Percentiles rank a stretch among this genome's conserved stretches.
Evolutionary conservation across 2,113 vertebrate species (phyloP).

Genomic region (Paraplagusia blochii): DNA sequence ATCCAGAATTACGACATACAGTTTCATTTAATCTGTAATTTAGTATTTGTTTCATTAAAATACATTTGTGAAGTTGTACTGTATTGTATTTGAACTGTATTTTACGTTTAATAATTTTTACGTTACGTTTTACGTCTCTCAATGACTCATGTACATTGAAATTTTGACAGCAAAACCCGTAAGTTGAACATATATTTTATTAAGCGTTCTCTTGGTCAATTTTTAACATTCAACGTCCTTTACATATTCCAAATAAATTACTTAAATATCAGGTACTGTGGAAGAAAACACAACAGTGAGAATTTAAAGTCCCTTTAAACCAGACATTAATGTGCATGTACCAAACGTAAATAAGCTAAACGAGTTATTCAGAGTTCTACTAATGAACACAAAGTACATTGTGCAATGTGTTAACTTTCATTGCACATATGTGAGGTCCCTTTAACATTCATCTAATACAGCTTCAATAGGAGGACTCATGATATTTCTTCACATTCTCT

Average conservation of each 20-base stretch:
- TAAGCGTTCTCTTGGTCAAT: slow-evolving; percentile 28
- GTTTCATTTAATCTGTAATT: too few species aligned
- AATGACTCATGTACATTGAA: too few species aligned
- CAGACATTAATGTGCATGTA: slow-evolving; percentile 34
- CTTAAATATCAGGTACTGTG: slow-evolving; percentile 32
- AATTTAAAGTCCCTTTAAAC: slow-evolving; percentile 59
- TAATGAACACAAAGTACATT: slow-evolving; percentile 39
- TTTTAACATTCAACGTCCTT: slow-evolving; percentile 42
- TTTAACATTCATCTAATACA: slow-evolving; percentile 6
- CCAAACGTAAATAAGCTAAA: slow-evolving; percentile 4
- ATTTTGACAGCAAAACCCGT: not conserved
- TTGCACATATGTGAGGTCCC: slow-evolving; percentile 12
- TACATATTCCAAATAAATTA: slow-evolving; percentile 54
- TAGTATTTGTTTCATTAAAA: too few species aligned
- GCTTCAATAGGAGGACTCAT: not conserved
- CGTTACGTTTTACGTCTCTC: too few species aligned
- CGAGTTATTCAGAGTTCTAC: slow-evolving; percentile 3
- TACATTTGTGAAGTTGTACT: too few species aligned
- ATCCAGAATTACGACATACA: too few species aligned
- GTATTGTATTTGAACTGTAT: too few species aligned
- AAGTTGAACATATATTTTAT: slow-evolving; percentile 43
- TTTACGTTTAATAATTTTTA: too few species aligned
- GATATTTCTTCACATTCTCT: slow-evolving; percentile 42
- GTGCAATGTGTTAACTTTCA: slow-evolving; percentile 25
- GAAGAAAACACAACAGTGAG: slow-evolving; percentile 26